phyloP scores from a whole-genome alignment of 2,888 invertebrate species.

The Rutpela maculata region DNA sequence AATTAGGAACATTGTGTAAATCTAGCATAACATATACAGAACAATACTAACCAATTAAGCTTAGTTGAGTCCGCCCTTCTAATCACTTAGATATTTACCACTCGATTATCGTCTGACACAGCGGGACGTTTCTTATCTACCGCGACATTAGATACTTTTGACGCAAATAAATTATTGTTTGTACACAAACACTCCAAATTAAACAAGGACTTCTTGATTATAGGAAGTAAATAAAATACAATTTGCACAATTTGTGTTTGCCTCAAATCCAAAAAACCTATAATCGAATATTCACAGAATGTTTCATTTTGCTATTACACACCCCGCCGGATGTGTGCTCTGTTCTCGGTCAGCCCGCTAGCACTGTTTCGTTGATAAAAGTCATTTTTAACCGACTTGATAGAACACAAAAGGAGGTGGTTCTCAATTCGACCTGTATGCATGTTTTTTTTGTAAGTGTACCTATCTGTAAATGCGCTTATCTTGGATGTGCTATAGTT shows the following conservation, averaged over 20 bases:
- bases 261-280: too few species aligned
- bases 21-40: conserved; percentile 23
- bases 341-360: too few species aligned
- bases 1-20: conserved; percentile 46
- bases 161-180: neutral
- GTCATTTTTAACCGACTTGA: too few species aligned
- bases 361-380: too few species aligned
- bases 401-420: too few species aligned
- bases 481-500: too few species aligned
- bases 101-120: conserved; percentile 11
- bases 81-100: conserved; percentile 16
- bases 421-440: too few species aligned
- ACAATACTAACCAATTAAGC: conserved; percentile 15
- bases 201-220: neutral
- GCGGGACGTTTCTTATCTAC: conserved; percentile 9
- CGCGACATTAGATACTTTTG: neutral
- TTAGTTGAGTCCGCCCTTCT: neutral
- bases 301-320: too few species aligned
- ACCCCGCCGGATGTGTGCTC: too few species aligned
- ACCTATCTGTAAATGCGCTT: too few species aligned
- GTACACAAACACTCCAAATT: neutral
- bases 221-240: neutral
- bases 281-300: too few species aligned
- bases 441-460: too few species aligned
- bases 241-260: neutral